Conservation (phyloP, 2,797 vertebrate genomes). For the Falco naumanni region DNA sequence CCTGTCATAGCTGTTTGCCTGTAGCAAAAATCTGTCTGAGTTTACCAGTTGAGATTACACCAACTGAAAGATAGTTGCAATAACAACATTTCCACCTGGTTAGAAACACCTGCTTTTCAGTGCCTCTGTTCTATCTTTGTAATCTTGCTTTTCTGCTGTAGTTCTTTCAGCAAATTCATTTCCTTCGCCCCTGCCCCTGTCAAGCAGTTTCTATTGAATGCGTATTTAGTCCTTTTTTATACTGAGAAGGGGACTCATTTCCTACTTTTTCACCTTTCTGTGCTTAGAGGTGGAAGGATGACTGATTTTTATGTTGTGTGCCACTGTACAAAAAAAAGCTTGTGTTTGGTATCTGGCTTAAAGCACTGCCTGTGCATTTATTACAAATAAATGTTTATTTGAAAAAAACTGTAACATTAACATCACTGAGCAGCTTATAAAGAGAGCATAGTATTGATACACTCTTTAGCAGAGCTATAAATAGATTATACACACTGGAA, state of each 20-base stretch:
- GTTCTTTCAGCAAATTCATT: neutral
- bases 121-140: neutral
- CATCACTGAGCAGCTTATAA: neutral
- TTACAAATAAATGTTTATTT: neutral
- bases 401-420: neutral
- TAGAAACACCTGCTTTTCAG: neutral
- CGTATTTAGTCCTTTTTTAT: neutral
- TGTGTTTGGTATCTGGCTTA: neutral
- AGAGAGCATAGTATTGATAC: neutral
- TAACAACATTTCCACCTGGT: neutral
- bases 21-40: neutral
- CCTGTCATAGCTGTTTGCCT: neutral
- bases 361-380: neutral
- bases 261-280: neutral
- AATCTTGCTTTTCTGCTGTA: neutral
- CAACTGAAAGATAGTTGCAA: neutral
- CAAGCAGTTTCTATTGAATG: neutral
- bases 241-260: neutral
- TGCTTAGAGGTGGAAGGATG: neutral
- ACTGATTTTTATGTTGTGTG: neutral
- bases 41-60: neutral
- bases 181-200: fast-evolving
- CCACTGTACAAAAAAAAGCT: neutral
- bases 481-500: neutral
- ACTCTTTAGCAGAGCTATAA: neutral